Percentiles rank a stretch among this genome's conserved stretches.
phyloP scores from a whole-genome alignment of 1,140 invertebrate genomes.

The Berghia stephanieae region DNA sequence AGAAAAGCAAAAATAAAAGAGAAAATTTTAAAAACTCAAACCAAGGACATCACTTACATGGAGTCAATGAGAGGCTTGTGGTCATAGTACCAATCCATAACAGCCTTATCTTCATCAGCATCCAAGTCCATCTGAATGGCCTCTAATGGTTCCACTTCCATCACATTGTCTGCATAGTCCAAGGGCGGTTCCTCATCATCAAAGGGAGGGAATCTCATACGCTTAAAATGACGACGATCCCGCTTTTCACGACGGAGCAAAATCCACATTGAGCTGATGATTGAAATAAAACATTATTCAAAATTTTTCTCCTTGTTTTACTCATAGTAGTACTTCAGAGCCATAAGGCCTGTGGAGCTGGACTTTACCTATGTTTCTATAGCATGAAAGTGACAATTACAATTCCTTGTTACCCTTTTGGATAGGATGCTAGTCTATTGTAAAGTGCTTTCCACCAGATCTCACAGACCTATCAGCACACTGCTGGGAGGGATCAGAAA shows the following conservation, averaged over 20 bases:
- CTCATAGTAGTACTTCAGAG: too few species aligned
- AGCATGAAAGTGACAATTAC: too few species aligned
- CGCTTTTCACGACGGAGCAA: constrained; percentile 99
- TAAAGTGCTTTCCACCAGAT: too few species aligned
- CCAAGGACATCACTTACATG: constrained; percentile 65
- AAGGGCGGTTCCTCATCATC: constrained; percentile 99
- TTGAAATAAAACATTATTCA: constrained; percentile 17
- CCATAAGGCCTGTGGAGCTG: too few species aligned
- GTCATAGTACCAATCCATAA: constrained; percentile 95
- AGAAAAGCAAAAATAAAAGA: neutral
- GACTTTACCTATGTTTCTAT: too few species aligned
- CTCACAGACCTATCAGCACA: too few species aligned
- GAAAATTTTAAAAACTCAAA: neutral
- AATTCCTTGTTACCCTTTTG: too few species aligned
- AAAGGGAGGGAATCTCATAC: constrained; percentile 99
- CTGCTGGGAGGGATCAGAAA: too few species aligned
- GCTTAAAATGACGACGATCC: constrained; percentile 97
- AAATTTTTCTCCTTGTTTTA: neutral
- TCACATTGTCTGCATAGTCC: constrained; percentile 98
- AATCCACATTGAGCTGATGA: constrained; percentile 96
- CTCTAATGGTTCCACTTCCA: constrained; percentile 98
- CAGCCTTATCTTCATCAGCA: constrained; percentile 91
- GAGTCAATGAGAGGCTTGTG: constrained; percentile 94
- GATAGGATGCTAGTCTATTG: too few species aligned
- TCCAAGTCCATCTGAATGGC: constrained; percentile 99